phyloP scores from a whole-genome alignment of 2,888 invertebrate genomes.

The Dolichomitus sp. region DNA sequence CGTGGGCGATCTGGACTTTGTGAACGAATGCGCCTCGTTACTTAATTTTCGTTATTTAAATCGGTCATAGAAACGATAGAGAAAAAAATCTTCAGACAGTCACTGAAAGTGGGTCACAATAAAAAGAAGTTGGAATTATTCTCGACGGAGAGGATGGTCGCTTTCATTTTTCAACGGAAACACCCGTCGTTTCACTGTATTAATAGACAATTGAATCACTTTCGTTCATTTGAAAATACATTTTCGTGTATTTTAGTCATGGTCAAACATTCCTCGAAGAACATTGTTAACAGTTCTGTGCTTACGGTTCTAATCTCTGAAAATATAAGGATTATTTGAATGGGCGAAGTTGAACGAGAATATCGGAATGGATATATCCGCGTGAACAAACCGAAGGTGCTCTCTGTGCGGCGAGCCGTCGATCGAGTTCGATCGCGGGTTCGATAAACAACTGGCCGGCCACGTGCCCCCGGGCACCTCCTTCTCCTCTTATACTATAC shows the following conservation, averaged over 20 bases:
- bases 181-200: conserved; percentile 28
- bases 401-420: conserved; percentile 6
- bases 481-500: conserved; percentile 47
- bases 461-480: conserved; percentile 57
- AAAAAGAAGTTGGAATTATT: conserved; percentile 14
- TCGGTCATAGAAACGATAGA: conserved; percentile 34
- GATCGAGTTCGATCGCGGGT: conserved; percentile 57
- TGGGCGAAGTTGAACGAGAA: not conserved
- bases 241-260: conserved; percentile 15
- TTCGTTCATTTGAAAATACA: conserved; percentile 10
- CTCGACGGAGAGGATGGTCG: conserved; percentile 28
- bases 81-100: conserved; percentile 46
- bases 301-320: not conserved
- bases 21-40: conserved; percentile 49
- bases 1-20: conserved; percentile 62
- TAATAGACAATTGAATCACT: conserved; percentile 50
- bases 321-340: conserved; percentile 18
- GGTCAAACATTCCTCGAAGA: not conserved
- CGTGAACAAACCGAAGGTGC: conserved; percentile 8
- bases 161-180: conserved; percentile 33
- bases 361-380: not conserved
- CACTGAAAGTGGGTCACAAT: conserved; percentile 44
- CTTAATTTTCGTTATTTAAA: conserved; percentile 50
- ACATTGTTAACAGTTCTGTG: not conserved
- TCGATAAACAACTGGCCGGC: conserved; percentile 53